phyloP scores from a whole-genome alignment of 2,113 vertebrate species.

The Panthera uncia region DNA sequence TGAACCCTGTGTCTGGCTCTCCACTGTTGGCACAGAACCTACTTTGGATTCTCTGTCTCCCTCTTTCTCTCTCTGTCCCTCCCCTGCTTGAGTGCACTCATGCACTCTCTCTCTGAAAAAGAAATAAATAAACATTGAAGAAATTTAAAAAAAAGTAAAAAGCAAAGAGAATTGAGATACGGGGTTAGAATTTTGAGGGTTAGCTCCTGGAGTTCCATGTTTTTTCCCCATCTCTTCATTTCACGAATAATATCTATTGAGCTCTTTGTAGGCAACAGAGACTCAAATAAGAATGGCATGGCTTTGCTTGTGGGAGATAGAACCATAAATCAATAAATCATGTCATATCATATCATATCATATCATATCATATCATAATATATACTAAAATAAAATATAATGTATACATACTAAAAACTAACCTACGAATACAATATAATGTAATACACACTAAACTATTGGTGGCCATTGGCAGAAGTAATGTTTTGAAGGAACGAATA shows the following conservation, averaged over 20 bases:
- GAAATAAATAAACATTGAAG: too few species aligned
- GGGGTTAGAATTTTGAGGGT: background rate
- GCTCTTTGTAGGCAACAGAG: background rate
- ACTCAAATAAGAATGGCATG: background rate
- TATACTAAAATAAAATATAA: background rate
- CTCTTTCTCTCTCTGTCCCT: too few species aligned
- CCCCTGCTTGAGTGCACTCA: too few species aligned
- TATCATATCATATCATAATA: background rate
- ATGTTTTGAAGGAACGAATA: background rate
- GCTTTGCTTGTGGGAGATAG: background rate
- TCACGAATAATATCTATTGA: background rate
- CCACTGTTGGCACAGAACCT: too few species aligned
- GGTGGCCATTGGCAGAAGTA: background rate
- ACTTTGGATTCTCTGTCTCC: too few species aligned
- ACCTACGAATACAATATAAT: background rate
- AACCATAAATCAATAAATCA: background rate
- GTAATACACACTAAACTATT: background rate
- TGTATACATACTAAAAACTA: background rate
- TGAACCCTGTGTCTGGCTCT: too few species aligned
- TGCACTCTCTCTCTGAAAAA: too few species aligned
- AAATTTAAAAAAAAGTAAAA: background rate
- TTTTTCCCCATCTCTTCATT: background rate
- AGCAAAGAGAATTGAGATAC: background rate
- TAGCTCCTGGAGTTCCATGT: background rate
- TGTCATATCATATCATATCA: background rate